Evolutionary conservation across 2,797 vertebrate genomes (phyloP).

Genomic region (Coendou prehensilis): DNA sequence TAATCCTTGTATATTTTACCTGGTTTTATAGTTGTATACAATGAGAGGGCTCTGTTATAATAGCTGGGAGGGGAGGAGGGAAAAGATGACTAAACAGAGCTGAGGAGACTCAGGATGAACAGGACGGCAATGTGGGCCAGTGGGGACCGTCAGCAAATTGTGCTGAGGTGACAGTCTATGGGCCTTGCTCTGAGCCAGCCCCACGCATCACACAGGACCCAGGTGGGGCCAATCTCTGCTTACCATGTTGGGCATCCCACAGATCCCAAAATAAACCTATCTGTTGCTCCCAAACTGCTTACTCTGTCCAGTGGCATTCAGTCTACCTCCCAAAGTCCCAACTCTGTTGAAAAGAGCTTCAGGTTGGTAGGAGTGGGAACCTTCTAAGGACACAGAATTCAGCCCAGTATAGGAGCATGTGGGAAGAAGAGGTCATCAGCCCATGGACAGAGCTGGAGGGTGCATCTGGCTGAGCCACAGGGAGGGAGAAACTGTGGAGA

Average conservation of each 20-base stretch:
- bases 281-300: background rate
- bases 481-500: background rate
- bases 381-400: background rate
- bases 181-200: constrained; percentile 27
- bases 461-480: background rate
- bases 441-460: background rate
- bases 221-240: background rate
- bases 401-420: background rate
- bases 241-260: background rate
- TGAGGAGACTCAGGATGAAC: background rate
- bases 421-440: background rate
- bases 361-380: background rate
- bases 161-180: constrained; percentile 21
- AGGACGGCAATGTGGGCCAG: background rate
- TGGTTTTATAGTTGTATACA: background rate
- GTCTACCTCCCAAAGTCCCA: background rate
- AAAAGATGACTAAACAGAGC: background rate
- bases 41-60: background rate
- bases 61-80: background rate
- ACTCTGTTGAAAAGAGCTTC: constrained; percentile 3
- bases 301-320: background rate
- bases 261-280: background rate
- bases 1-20: background rate
- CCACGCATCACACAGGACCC: background rate
- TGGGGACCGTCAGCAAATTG: background rate